These are phyloP conservation scores for Nipponacmea schrenckii DNA, from an alignment of 2,888 invertebrate species.

Conservation along the genomic window DNA sequence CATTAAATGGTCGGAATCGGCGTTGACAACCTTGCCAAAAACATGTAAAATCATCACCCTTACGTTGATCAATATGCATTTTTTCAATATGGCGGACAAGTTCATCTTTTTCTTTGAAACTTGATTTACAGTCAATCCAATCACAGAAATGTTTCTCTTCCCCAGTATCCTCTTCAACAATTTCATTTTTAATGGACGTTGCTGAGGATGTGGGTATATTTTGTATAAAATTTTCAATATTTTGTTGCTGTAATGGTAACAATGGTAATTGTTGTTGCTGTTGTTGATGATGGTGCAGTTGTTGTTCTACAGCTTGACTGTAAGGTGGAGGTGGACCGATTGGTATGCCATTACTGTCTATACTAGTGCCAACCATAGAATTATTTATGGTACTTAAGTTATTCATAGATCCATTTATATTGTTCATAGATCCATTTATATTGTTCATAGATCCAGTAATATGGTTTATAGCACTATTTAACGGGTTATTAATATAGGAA, in stretches of 20 bases:
- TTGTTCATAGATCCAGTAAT: too few relatives aligned
- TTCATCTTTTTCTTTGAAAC: conserved; percentile 63
- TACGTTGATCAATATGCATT: conserved; percentile 66
- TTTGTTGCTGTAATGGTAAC: conserved; percentile 11
- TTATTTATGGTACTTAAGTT: background rate
- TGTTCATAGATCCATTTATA: too few relatives aligned
- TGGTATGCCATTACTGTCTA: conserved; percentile 18
- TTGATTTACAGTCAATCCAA: conserved; percentile 65
- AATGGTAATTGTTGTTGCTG: background rate
- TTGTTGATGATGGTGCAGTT: conserved; percentile 28
- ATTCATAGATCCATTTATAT: background rate
- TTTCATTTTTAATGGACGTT: conserved; percentile 32
- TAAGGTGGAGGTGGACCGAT: conserved; percentile 62
- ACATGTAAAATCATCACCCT: conserved; percentile 67
- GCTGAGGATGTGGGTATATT: conserved; percentile 25
- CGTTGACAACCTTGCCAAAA: conserved; percentile 66
- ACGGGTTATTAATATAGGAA: too few relatives aligned
- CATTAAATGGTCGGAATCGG: conserved; percentile 66
- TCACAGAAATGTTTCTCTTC: conserved; percentile 58
- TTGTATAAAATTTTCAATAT: conserved; percentile 14
- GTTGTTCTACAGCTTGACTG: conserved; percentile 40
- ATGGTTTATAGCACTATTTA: too few relatives aligned
- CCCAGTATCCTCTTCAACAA: conserved; percentile 52
- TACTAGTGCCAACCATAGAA: conserved; percentile 2
- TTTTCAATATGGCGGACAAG: conserved; percentile 67